Evolutionary conservation across 2,888 invertebrate genomes (phyloP), one percentile per base, ranked within the genome.

Genomic region (Calephelis perditalis): DNA sequence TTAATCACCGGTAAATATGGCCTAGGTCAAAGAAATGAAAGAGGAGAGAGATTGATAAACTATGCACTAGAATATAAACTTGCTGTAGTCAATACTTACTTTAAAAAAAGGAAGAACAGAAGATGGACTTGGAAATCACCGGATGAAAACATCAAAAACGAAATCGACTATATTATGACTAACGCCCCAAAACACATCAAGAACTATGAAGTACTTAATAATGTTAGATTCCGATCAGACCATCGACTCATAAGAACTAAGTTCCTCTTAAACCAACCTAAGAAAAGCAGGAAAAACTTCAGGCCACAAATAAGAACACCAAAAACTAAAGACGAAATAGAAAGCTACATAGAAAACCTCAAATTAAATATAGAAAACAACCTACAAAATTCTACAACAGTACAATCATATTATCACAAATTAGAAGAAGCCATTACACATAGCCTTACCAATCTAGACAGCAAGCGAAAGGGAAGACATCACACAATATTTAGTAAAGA

Each of bases 91-190:
- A 63, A 59, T 47, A 58, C 54, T 36, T 57, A 40, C 6, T 62
- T 60, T 11, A 62, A 62, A 47, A 57, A n/a, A 9, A 57, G 58
- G 15, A n/a, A 49, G 9, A 55, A 45, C 12, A 45, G 62, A 26
- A 62, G 57, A 59, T 63, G 61, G 62, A 61, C 62, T n/a, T 62
- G 62, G 62, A n/a, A 57, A 6, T 62, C 62, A 12, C 66, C 59
- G 10, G 12, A 35, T 8, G 60, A 44, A 10, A 59, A 45, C 8
- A 11, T 45, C 12, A 59, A 59, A 15, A 61, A 59, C 9, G 59
- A 59, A 44, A 45, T 62, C 10, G 61, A 61, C 36, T 63, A 47
- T 12, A 63, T 61, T 12, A 44, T 61, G 47, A 59, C 61, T 3
- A 63, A 61, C 15, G 10, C 60, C 15, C 60, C 56, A 4, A 62